These are phyloP conservation scores for Orthonychiurus folsomi DNA, from an alignment of 2,888 invertebrate species.

Conservation along the genomic window DNA sequence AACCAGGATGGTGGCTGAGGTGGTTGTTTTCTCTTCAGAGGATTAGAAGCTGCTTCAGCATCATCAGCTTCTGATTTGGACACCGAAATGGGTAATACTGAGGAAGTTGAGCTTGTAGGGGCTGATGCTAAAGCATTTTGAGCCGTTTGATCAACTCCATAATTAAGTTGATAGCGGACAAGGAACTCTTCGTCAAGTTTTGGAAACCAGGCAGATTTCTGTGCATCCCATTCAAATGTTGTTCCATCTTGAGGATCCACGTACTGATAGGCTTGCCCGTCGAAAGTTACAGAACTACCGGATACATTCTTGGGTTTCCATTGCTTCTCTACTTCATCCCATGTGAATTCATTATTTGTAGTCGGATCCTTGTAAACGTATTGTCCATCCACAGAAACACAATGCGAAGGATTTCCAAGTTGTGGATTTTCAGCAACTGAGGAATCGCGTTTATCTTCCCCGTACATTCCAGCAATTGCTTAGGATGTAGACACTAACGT, in stretches of 20 bases:
- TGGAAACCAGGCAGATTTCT: constrained; percentile 86
- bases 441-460: constrained; percentile 18
- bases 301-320: constrained; percentile 46
- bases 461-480: too few species aligned
- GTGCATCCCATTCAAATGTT: constrained; percentile 81
- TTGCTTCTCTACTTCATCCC: constrained; percentile 54
- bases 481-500: too few species aligned
- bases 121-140: background rate
- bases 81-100: constrained; percentile 18
- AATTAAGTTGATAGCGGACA: constrained; percentile 90
- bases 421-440: constrained; percentile 16
- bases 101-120: background rate
- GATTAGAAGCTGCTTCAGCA: constrained; percentile 27
- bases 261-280: constrained; percentile 64
- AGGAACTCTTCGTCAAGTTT: constrained; percentile 89
- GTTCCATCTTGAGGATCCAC: constrained; percentile 73
- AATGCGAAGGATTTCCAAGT: constrained; percentile 31
- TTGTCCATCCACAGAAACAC: constrained; percentile 33
- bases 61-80: constrained; percentile 39
- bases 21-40: constrained; percentile 19
- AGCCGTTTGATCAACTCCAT: constrained; percentile 48
- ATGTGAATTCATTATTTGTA: constrained; percentile 58
- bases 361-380: constrained; percentile 51
- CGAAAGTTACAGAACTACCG: constrained; percentile 52
- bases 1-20: constrained; percentile 60